Percentiles rank a stretch among this genome's conserved stretches.
Evolutionary conservation across 2,888 invertebrate species (phyloP).

Genomic region (Allygus modestus): DNA sequence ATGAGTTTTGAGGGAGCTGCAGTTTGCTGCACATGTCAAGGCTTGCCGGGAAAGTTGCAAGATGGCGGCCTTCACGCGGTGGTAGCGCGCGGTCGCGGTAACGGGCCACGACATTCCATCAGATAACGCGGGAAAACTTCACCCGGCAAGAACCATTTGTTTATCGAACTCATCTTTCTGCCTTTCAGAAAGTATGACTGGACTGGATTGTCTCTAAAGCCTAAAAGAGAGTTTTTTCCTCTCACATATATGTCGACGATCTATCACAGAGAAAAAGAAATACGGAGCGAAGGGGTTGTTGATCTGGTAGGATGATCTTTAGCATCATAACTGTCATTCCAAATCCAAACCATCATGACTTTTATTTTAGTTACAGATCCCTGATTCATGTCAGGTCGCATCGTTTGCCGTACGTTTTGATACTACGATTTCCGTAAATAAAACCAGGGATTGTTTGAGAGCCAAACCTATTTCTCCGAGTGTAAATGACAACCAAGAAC

Average conservation of each 20-base stretch:
- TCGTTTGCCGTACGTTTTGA: too few relatives aligned
- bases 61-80: slow-evolving; percentile 38
- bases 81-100: slow-evolving; percentile 15
- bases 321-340: too few relatives aligned
- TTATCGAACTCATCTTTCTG: slow-evolving; percentile 16
- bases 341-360: too few relatives aligned
- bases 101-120: slow-evolving; percentile 33
- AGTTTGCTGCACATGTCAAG: slow-evolving; percentile 49
- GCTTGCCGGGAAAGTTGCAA: slow-evolving; percentile 54
- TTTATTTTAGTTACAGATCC: too few relatives aligned
- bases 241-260: too few relatives aligned
- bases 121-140: slow-evolving; percentile 34
- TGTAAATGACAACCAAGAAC: neutral
- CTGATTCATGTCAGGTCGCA: too few relatives aligned
- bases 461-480: neutral
- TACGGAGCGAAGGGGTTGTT: too few relatives aligned
- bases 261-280: too few relatives aligned
- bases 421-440: too few relatives aligned
- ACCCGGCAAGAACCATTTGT: neutral
- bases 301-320: too few relatives aligned
- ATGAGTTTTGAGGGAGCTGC: neutral
- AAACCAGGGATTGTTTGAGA: neutral
- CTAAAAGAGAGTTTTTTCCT: too few relatives aligned
- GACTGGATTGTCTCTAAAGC: neutral
- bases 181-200: neutral